Base-by-base conservation (phyloP, 2,888 invertebrate species). In the Stenodema calcarata region DNA sequence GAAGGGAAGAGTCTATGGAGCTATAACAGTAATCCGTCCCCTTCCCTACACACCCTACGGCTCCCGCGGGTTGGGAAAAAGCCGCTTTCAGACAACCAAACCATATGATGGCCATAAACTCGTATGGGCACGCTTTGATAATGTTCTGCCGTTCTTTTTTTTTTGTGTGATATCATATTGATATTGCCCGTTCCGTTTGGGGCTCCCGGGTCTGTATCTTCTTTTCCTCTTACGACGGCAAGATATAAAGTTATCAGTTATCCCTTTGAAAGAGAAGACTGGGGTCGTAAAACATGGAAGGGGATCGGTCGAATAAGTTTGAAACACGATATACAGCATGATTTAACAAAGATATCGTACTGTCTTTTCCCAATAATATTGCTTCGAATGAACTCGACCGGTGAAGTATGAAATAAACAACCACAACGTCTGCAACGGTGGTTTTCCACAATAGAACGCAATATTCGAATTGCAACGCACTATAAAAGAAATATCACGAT, bases 41-140 rank as follows among this genome's bases (percentile, higher is more conserved):
- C 54, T 4, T 30, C 73, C 6, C n/a, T n/a, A n/a, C n/a, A n/a
- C n/a, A n/a, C n/a, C n/a, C 28, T 11, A n/a, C 75, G 30, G 12
- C 7, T 44, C 44, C 42, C 78, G 47, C 44, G 28, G 35, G n/a
- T 41, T 30, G 54, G 30, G 73, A 14, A 35, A 73, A 27, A 41
- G 23, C 78, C 41, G n/a, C 23, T 41, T 78, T 9, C n/a, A n/a
- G 44, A 23, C 50, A 44, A 50, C 28, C 12, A 80, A 80, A 80
- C 47, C 44, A 80, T 80, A 80, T 28, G 28, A 80, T 80, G 28
- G 50, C 30, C 80, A 47, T 80, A 80, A 80, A 80, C 80, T 47
- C 50, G 50, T 80, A 80, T 47, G 80, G 50, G 47, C 80, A 80
- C 47, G 50, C 80, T 80, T 80, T 80, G 80, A 80, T 80, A 80